Evolutionary conservation across 2,888 invertebrate species (phyloP), one percentile per base, ranked within the genome.

Genomic region (Erebia palarica): DNA sequence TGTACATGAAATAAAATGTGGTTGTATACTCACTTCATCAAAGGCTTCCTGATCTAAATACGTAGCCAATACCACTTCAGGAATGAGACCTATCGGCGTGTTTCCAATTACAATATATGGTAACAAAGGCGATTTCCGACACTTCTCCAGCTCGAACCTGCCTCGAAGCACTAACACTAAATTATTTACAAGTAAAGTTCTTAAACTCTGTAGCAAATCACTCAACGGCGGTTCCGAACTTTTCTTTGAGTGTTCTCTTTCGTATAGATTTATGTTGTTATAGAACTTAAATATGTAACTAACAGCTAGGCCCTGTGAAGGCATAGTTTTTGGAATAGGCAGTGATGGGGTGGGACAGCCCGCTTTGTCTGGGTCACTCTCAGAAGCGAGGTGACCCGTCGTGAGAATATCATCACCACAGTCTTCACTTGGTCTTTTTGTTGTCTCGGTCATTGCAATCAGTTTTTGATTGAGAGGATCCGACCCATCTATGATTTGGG

Each of bases 211-310:
- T 69, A 97, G 86, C 64, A 96, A 89, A 76, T 95, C 95, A 81
- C 96, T 96, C 74, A 97, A 85, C 8, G 96, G 96, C 2, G 96
- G 96, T 76, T 95, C 94, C 74, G 96, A 96, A 78, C 96, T 95
- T 83, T 95, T 95, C 92, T 96, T 97, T 21, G 97, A 95, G 83
- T 96, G 94, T 82, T 95, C 96, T 78, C 96, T 91, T 84, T 97
- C 97, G 84, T 97, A 97, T 0, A 95, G 84, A 53, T 95, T 94
- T 16, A 96, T 95, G 78, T 96, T 94, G 55, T 95, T 95, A 85
- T 97, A 97, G 82, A 92, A 92, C 79, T 87, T 87, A 73, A 92
- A 78, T 76, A 93, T 79, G 78, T 93, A 93, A 84, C 93, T 92
- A 78, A 92, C 89, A 69, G 90, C 91, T 80, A 92, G 75, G 73